Conservation (phyloP, 2,797 vertebrate species). For the Luscinia luscinia region DNA sequence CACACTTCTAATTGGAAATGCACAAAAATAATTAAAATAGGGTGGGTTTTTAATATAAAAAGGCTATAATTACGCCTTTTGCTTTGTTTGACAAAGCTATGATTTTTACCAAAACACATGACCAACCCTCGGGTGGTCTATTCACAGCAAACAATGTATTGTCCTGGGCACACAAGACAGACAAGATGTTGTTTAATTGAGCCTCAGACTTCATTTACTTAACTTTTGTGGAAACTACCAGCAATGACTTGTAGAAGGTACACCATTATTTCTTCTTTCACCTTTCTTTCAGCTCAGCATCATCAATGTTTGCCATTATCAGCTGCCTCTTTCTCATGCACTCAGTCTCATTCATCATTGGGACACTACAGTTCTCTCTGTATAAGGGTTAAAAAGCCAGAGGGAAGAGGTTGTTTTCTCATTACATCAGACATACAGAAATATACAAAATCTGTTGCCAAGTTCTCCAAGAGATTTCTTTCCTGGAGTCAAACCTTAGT, state of each 20-base stretch:
- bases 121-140: conserved; percentile 68
- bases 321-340: background rate
- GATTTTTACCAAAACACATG: conserved; percentile 69
- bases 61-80: conserved; percentile 48
- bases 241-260: background rate
- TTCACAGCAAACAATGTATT: conserved; percentile 65
- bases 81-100: conserved; percentile 62
- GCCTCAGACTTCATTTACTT: conserved; percentile 42
- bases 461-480: background rate
- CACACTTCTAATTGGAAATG: conserved; percentile 41
- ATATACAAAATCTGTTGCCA: background rate
- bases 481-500: background rate
- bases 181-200: conserved; percentile 53
- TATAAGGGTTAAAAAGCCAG: background rate
- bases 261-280: conserved; percentile 23
- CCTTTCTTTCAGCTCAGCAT: background rate
- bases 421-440: background rate
- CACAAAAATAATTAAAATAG: conserved; percentile 52
- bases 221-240: conserved; percentile 49
- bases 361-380: background rate
- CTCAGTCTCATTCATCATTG: background rate
- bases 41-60: conserved; percentile 21
- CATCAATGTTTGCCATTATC: background rate
- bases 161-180: conserved; percentile 48
- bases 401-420: background rate